These are phyloP conservation scores for Heliconius erato DNA, from an alignment of 2,888 invertebrate species.

Conservation along the genomic window DNA sequence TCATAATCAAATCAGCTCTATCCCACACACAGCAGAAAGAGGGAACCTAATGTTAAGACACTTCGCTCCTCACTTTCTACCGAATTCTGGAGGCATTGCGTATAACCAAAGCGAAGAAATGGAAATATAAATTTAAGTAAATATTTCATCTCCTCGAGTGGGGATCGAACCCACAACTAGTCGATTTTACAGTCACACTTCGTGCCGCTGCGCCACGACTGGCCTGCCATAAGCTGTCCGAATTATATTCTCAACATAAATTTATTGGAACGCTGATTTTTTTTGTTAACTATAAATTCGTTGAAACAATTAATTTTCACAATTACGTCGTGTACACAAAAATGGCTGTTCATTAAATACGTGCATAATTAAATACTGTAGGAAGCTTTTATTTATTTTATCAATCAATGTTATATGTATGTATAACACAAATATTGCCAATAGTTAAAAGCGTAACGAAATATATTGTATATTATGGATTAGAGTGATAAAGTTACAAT, in stretches of 20 bases:
- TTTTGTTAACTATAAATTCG: constrained; percentile 12
- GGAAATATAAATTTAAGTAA: too few relatives aligned
- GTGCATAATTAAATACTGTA: constrained; percentile 26
- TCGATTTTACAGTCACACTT: too few relatives aligned
- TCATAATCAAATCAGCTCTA: too few relatives aligned
- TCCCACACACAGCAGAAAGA: too few relatives aligned
- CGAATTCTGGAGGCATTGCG: too few relatives aligned
- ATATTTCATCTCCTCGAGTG: too few relatives aligned
- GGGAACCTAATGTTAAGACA: too few relatives aligned
- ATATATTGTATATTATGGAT: not conserved
- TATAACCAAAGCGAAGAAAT: too few relatives aligned
- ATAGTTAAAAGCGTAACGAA: not conserved
- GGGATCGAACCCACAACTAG: too few relatives aligned
- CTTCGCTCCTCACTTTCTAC: too few relatives aligned
- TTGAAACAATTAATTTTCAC: constrained; percentile 40
- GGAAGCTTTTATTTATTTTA: constrained; percentile 9
- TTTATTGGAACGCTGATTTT: constrained; percentile 12
- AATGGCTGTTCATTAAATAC: constrained; percentile 36
- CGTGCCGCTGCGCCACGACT: too few relatives aligned
- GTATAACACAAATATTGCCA: not conserved
- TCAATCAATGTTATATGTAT: not conserved
- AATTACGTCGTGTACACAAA: constrained; percentile 34
- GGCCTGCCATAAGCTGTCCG: not conserved
- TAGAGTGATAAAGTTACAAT: too few relatives aligned
- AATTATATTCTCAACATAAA: not conserved